Evolutionary conservation across 2,113 vertebrate genomes (phyloP).

Genomic region (Acanthochromis polyacanthus): DNA sequence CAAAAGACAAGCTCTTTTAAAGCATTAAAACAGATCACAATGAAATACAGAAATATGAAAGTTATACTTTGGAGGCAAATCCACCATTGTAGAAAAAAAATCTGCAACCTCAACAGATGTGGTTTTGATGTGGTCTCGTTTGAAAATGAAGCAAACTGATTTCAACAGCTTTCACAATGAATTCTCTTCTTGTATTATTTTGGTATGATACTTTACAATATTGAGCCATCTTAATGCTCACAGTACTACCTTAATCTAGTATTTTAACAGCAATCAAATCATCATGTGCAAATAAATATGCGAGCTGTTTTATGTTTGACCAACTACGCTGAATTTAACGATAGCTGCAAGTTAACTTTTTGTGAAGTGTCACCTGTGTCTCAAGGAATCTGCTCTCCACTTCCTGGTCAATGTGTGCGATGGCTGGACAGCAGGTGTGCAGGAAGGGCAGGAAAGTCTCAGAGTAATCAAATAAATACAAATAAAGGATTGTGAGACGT

Average conservation of each 20-base stretch:
- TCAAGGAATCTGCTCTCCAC: slow-evolving; percentile 82
- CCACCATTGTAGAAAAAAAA: background rate
- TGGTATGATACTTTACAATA: too few relatives aligned
- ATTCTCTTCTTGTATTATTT: too few relatives aligned
- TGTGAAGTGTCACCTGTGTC: slow-evolving; percentile 80
- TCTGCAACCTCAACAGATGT: too few relatives aligned
- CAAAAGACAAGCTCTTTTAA: background rate
- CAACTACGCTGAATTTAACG: background rate
- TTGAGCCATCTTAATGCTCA: background rate
- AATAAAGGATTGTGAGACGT: slow-evolving; percentile 92
- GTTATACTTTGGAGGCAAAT: background rate
- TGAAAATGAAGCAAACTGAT: too few relatives aligned
- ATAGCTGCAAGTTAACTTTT: background rate
- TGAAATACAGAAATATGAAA: too few relatives aligned
- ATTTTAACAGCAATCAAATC: background rate
- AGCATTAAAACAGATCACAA: too few relatives aligned
- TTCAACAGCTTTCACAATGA: too few relatives aligned
- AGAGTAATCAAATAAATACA: slow-evolving; percentile 94
- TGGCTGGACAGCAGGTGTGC: slow-evolving; percentile 89
- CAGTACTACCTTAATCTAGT: background rate
- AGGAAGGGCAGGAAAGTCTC: slow-evolving; percentile 95
- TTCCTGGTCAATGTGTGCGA: slow-evolving; percentile 68
- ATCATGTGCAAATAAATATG: too few relatives aligned
- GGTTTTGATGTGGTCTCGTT: too few relatives aligned
- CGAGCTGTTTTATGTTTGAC: background rate